These are phyloP conservation scores for Atractosteus spatula DNA, from an alignment of 2,113 vertebrate species.

Conservation along the genomic window DNA sequence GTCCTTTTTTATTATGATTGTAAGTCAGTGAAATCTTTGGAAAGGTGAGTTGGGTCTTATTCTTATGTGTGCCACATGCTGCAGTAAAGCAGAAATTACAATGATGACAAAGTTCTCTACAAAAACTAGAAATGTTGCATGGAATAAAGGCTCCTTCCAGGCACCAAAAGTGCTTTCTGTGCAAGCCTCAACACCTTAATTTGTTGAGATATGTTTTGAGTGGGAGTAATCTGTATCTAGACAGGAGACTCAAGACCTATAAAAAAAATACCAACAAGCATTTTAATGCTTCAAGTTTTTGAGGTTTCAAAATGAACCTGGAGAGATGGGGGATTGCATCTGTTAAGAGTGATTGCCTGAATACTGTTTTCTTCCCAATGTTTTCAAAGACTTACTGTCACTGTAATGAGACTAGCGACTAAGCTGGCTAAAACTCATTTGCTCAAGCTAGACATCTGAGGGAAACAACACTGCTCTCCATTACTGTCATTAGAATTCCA, in stretches of 20 bases:
- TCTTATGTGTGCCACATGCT: too few species aligned
- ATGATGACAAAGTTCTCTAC: too few species aligned
- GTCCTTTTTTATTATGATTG: too few species aligned
- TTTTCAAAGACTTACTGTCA: slow-evolving; percentile 10
- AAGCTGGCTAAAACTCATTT: slow-evolving; percentile 22
- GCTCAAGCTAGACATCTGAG: slow-evolving; percentile 11
- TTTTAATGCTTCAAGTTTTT: slow-evolving; percentile 8
- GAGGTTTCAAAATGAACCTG: slow-evolving; percentile 11
- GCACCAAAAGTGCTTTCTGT: too few species aligned
- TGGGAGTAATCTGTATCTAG: too few species aligned
- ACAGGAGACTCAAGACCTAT: not conserved
- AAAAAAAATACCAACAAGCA: not conserved
- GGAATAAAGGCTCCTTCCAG: too few species aligned
- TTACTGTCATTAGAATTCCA: slow-evolving; percentile 18
- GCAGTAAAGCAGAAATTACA: too few species aligned
- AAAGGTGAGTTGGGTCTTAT: too few species aligned
- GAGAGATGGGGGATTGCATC: not conserved
- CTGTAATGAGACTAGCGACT: slow-evolving; percentile 11
- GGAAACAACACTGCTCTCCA: slow-evolving; percentile 7
- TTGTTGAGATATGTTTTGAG: too few species aligned
- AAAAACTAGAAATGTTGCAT: too few species aligned
- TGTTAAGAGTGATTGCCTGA: slow-evolving; percentile 7
- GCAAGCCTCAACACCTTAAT: too few species aligned
- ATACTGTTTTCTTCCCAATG: not conserved
- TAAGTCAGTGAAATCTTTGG: too few species aligned